Percentiles rank a stretch among this genome's conserved stretches.
Evolutionary conservation across 92 coral and sea anemone species (phyloP).

Genomic region (Heliopora coerulea): DNA sequence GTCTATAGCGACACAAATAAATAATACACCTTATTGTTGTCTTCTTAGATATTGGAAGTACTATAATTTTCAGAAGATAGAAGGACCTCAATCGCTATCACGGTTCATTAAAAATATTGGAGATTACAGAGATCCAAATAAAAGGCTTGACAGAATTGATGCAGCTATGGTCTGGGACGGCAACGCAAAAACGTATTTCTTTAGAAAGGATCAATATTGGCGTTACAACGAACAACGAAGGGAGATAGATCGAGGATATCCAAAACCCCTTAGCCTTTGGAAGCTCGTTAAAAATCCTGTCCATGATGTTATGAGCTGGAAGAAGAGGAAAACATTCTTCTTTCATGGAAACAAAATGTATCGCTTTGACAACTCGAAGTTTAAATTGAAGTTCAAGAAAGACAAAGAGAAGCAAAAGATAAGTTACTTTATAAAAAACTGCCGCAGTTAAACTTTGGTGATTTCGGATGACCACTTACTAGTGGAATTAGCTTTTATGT

Average conservation of each 20-base stretch:
- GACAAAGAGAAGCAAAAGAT: neutral
- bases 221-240: conserved; percentile 20
- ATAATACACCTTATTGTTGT: no score
- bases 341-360: neutral
- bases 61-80: neutral
- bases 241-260: conserved; percentile 20
- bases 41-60: conserved; percentile 54
- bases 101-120: conserved; percentile 41
- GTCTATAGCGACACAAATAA: no score
- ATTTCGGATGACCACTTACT: no score
- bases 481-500: no score
- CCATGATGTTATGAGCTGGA: conserved; percentile 12
- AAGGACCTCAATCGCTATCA: conserved; percentile 50
- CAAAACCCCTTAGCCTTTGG: neutral
- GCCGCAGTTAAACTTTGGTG: neutral
- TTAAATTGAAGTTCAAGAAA: neutral
- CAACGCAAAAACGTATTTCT: conserved; percentile 26
- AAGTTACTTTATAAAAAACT: conserved; percentile 3
- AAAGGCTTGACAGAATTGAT: conserved; percentile 18
- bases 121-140: no score
- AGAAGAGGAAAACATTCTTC: conserved; percentile 16
- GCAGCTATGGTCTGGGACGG: conserved; percentile 32
- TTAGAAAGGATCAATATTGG: conserved; percentile 20
- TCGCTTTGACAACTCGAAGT: neutral
- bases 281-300: conserved; percentile 13